Conservation (phyloP, 2,797 vertebrate species). For the Sciurus vulgaris region DNA sequence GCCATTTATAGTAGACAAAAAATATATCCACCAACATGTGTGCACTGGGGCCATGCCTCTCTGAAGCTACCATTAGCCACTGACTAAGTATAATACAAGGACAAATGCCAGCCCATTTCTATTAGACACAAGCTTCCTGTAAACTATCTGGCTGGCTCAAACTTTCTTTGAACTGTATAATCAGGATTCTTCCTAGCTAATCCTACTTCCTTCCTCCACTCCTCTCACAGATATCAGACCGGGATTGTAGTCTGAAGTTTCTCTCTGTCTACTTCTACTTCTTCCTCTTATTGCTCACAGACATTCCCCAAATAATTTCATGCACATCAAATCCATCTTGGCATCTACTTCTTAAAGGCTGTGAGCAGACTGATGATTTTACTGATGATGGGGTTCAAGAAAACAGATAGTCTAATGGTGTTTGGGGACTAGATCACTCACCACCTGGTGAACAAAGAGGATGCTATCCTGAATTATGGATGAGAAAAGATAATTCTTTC, state of each 20-base stretch:
- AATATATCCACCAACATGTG: slow-evolving; percentile 12
- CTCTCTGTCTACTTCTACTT: background rate
- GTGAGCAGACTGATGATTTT: background rate
- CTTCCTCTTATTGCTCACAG: slow-evolving; percentile 17
- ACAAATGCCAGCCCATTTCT: background rate
- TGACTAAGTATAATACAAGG: background rate
- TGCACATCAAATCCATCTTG: slow-evolving; percentile 41
- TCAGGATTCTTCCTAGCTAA: background rate
- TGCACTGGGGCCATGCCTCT: background rate
- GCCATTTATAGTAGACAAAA: background rate
- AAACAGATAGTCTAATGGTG: slow-evolving; percentile 7
- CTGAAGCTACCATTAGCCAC: background rate
- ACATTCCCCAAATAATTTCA: background rate
- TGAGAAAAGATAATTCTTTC: slow-evolving; percentile 29
- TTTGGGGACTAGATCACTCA: slow-evolving; percentile 23
- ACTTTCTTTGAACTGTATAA: slow-evolving; percentile 44
- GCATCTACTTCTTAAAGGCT: slow-evolving; percentile 32
- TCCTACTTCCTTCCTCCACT: background rate
- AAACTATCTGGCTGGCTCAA: background rate
- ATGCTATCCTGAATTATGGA: background rate
- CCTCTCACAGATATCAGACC: background rate
- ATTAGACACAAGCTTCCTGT: background rate
- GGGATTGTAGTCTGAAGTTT: slow-evolving; percentile 7
- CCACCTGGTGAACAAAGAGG: background rate
- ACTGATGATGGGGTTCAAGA: slow-evolving; percentile 8